Conservation (phyloP, 2,888 invertebrate species). For the Limnephilus marmoratus region DNA sequence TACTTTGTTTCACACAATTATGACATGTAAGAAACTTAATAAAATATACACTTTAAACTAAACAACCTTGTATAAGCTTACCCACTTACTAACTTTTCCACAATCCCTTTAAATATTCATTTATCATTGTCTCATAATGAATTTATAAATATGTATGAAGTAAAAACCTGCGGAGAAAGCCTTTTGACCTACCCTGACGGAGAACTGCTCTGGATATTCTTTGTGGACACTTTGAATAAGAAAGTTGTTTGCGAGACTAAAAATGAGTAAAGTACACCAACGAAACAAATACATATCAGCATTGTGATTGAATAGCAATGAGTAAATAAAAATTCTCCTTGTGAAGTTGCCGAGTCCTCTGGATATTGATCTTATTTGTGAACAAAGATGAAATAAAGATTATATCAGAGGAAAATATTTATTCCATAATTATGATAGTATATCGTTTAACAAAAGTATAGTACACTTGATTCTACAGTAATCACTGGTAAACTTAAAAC, state of each 20-base stretch:
- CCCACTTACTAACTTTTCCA: neutral
- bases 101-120: neutral
- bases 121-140: too few relatives aligned
- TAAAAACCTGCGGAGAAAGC: too few relatives aligned
- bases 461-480: conserved; percentile 44
- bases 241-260: neutral
- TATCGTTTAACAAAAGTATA: conserved; percentile 41
- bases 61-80: neutral
- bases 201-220: neutral
- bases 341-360: neutral
- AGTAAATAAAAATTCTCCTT: neutral
- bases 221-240: neutral
- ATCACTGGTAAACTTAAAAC: conserved; percentile 37
- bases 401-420: conserved; percentile 50
- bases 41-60: conserved; percentile 44
- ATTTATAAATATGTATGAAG: too few relatives aligned
- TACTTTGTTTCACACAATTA: conserved; percentile 34
- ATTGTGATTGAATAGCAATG: neutral
- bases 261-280: neutral
- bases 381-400: neutral
- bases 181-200: neutral
- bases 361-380: neutral
- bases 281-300: neutral
- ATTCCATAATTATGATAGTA: conserved; percentile 47
- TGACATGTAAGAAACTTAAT: conserved; percentile 35